These are phyloP conservation scores for Podarcis muralis DNA, from an alignment of 2,113 vertebrate species.

Conservation along the genomic window DNA sequence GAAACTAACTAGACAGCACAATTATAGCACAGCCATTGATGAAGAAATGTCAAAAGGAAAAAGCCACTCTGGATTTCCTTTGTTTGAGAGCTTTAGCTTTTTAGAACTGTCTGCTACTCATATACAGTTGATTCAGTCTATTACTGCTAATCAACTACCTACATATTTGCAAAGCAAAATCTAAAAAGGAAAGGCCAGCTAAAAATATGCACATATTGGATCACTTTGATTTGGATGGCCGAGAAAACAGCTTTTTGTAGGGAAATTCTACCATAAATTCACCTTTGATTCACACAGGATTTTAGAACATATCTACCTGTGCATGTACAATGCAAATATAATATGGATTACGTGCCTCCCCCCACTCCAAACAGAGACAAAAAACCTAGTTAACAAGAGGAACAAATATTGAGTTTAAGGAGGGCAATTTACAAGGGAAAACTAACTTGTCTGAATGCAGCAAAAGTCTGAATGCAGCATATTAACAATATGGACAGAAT, in stretches of 20 bases:
- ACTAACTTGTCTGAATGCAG: background rate
- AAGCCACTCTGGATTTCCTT: slow-evolving; percentile 43
- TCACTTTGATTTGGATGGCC: slow-evolving; percentile 38
- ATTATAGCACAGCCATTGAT: background rate
- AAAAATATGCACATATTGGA: slow-evolving; percentile 46
- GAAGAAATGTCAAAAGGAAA: slow-evolving; percentile 23
- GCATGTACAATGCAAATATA: background rate
- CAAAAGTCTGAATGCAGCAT: background rate
- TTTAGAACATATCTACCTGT: slow-evolving; percentile 20
- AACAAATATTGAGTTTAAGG: background rate
- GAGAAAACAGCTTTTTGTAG: slow-evolving; percentile 38
- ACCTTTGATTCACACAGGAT: slow-evolving; percentile 26
- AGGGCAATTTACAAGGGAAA: background rate
- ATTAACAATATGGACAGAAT: slow-evolving; percentile 12
- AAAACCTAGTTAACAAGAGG: background rate
- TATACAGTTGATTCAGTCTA: slow-evolving; percentile 38
- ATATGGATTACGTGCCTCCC: background rate
- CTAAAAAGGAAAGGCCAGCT: slow-evolving; percentile 27
- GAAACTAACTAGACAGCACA: slow-evolving; percentile 28
- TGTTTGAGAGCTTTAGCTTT: slow-evolving; percentile 43
- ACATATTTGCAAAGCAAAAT: slow-evolving; percentile 64
- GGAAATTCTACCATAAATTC: slow-evolving; percentile 14
- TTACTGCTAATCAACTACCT: slow-evolving; percentile 65
- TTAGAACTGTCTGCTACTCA: slow-evolving; percentile 61
- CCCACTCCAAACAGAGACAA: background rate